phyloP scores from a whole-genome alignment of 2,113 vertebrate genomes.

The Petaurus breviceps region DNA sequence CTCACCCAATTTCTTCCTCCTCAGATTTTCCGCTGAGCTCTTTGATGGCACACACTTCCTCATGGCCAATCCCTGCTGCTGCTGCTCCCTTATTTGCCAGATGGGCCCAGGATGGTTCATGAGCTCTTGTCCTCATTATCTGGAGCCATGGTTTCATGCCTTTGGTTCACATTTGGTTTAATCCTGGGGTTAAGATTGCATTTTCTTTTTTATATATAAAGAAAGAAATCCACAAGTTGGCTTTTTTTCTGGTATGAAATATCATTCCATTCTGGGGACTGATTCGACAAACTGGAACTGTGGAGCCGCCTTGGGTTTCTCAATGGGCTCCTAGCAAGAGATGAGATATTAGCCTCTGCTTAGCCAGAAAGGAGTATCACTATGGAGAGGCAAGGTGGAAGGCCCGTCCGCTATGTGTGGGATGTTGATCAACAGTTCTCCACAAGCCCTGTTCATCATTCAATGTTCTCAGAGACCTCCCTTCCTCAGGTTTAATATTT shows the following conservation, averaged over 20 bases:
- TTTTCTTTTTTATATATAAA: neutral
- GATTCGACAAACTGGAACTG: neutral
- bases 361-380: neutral
- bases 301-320: neutral
- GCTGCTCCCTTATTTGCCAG: neutral
- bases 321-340: neutral
- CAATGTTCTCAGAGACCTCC: neutral
- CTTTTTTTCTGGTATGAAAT: neutral
- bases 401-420: neutral
- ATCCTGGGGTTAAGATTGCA: neutral
- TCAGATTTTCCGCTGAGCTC: neutral
- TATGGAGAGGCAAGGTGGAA: neutral
- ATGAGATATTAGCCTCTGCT: neutral
- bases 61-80: neutral
- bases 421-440: neutral
- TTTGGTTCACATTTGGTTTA: neutral
- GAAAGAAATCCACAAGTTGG: neutral
- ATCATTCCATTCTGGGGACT: neutral
- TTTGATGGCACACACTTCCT: neutral
- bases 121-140: neutral
- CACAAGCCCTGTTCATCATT: neutral
- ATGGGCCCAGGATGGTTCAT: neutral
- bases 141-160: neutral
- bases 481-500: neutral
- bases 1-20: neutral